Base-by-base conservation (phyloP, 2,797 vertebrate species). In the Chrysolophus pictus region DNA sequence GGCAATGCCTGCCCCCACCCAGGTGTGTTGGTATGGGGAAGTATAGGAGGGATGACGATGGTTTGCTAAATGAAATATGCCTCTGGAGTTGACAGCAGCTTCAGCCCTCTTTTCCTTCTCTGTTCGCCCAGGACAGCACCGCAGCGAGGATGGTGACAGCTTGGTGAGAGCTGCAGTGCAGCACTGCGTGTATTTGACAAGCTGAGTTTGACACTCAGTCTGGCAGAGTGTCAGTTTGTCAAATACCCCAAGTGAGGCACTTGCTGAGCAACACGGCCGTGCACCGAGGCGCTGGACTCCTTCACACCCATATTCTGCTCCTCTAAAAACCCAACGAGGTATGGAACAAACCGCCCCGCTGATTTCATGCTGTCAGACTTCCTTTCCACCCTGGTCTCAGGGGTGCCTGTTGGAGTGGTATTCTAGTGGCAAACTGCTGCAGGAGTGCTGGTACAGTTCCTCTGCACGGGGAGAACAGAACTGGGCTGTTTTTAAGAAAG, bases 151-250 rank as follows among this genome's bases (percentile, higher is more conserved):
- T 11, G 2, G 53, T 1, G n/a, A 14, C 7, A 13, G 44, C 44
- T 39, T 31, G 62, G 28, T 31, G 4, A 49, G 82, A 74, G 81
- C 84, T 78, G 97, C 97, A 93, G 97, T 98, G 98, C 87, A 73
- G 97, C 98, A 96, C 99, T 99, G 98, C 97, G 99, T 99, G 99
- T 99, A 99, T 99, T 99, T 99, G 99, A 99, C 98, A 99, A 99
- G 98, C 99, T 99, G 99, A 99, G 98, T 98, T 97, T 76, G 98
- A 99, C 99, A 99, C 99, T 99, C 98, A 97, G 84, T 98, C 95
- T 98, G 93, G 97, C 97, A 98, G 98, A 99, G 99, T 99, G 99
- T 99, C 99, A 99, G 99, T 99, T 99, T 99, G 99, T 99, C 99
- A 99, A 99, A 99, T 99, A 99, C 99, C 98, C 99, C 98, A 99